Base-by-base conservation (phyloP, 2,888 invertebrate genomes). In the Orchesellides sinensis region DNA sequence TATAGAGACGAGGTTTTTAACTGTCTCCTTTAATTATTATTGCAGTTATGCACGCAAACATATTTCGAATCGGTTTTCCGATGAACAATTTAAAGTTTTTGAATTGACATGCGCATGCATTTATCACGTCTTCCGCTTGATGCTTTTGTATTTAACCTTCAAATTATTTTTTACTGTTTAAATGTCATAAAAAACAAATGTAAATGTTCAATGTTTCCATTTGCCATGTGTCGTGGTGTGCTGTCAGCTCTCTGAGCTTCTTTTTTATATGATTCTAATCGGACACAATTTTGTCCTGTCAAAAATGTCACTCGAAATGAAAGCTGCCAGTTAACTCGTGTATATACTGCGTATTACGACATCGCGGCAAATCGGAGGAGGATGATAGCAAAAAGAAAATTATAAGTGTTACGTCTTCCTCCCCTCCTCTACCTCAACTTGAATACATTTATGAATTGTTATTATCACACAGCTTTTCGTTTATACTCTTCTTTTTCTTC, bases 201-300 rank as follows among this genome's bases (percentile, higher is more conserved):
- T n/a, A n/a, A n/a, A n/a, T n/a, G n/a, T n/a, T n/a, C n/a, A n/a
- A n/a, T n/a, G n/a, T n/a, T n/a, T n/a, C n/a, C n/a, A n/a, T n/a
- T n/a, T n/a, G n/a, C n/a, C n/a, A n/a, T n/a, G n/a, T n/a, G n/a
- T n/a, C n/a, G n/a, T n/a, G n/a, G n/a, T 63, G 27, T 47, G 8
- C 25, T 40, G 12, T 56, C 23, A 54, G 14, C 19, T 40, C 17
- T 52, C 49, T 10, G 40, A 32, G 32, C 65, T 35, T 52, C 65
- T 32, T 35, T 25, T 75, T 40, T 54, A 23, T 25, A 23, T 32
- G 75, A 75, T 75, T 59, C 75, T 75, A 75, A 75, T 75, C 78
- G 78, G 69, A 68, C 78, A 78, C 14, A 40, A 40, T 40, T 78
- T 78, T 78, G 69, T 61, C 61, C 78, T 78, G 78, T 78, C 78